Conservation (phyloP, 92 coral and sea anemone genomes). For the Palythoa caribaeorum region DNA sequence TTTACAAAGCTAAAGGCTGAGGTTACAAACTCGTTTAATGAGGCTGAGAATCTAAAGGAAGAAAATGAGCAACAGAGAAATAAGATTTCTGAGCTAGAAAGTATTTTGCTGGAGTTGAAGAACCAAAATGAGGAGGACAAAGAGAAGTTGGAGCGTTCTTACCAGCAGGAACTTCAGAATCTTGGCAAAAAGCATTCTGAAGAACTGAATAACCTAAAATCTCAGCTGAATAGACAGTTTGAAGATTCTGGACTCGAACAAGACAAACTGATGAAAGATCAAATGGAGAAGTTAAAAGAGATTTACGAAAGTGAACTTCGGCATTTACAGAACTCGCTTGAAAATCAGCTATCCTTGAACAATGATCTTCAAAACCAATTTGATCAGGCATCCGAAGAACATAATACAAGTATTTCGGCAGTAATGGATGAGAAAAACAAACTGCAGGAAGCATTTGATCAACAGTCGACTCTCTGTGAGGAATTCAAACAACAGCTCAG, state of each 20-base stretch:
- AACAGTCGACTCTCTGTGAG: conserved; percentile 13
- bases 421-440: conserved; percentile 33
- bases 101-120: conserved; percentile 62
- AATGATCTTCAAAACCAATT: conserved; percentile 50
- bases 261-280: conserved; percentile 72
- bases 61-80: conserved; percentile 69
- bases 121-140: conserved; percentile 68
- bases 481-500: conserved; percentile 61
- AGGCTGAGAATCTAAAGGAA: conserved; percentile 55
- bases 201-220: conserved; percentile 73
- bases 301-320: conserved; percentile 82
- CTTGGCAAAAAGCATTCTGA: conserved; percentile 65
- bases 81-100: conserved; percentile 58
- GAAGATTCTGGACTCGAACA: conserved; percentile 74
- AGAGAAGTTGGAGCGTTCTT: conserved; percentile 71
- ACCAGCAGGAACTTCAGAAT: conserved; percentile 75
- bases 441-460: conserved; percentile 28
- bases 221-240: conserved; percentile 63
- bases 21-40: conserved; percentile 49
- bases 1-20: conserved; percentile 58
- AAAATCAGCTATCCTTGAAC: conserved; percentile 72
- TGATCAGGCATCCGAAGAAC: conserved; percentile 6
- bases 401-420: conserved; percentile 36
- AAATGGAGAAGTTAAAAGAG: conserved; percentile 72
- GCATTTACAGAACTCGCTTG: conserved; percentile 71